Percentiles rank a stretch among this genome's conserved stretches.
Conservation (phyloP, 2,113 vertebrate species). For the Phaethornis superciliosus region DNA sequence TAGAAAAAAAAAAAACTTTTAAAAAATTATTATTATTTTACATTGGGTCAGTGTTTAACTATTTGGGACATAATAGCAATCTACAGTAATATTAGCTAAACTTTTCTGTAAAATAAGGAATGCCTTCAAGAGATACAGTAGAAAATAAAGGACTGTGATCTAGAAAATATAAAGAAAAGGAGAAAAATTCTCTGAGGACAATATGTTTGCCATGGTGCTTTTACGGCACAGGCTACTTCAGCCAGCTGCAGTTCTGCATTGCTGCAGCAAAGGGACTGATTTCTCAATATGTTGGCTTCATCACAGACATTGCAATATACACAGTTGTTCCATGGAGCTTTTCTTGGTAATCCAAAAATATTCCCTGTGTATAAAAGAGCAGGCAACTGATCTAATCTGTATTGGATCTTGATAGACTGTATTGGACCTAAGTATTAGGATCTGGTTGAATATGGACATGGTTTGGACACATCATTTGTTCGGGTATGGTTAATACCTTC, state of each 20-base stretch:
- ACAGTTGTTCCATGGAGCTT: neutral
- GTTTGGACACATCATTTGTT: neutral
- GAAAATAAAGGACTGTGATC: neutral
- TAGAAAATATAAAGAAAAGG: neutral
- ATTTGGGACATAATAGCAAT: neutral
- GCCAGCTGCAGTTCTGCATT: neutral
- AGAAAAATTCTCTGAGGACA: neutral
- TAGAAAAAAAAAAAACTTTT: neutral
- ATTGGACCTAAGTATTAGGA: neutral
- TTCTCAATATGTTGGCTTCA: neutral
- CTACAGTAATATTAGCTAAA: neutral
- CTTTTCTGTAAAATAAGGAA: neutral
- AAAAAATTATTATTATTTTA: neutral
- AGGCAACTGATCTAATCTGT: neutral
- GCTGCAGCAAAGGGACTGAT: neutral
- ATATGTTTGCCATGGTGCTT: neutral
- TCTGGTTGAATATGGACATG: neutral
- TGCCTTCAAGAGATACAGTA: neutral
- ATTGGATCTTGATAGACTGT: neutral
- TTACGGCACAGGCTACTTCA: neutral
- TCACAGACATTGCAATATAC: neutral
- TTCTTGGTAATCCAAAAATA: neutral
- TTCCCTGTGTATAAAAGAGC: neutral
- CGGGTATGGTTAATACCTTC: neutral
- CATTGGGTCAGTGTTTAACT: neutral